These are phyloP conservation scores for Phrynocephalus forsythii DNA, from an alignment of 2,797 vertebrate genomes.

Conservation along the genomic window DNA sequence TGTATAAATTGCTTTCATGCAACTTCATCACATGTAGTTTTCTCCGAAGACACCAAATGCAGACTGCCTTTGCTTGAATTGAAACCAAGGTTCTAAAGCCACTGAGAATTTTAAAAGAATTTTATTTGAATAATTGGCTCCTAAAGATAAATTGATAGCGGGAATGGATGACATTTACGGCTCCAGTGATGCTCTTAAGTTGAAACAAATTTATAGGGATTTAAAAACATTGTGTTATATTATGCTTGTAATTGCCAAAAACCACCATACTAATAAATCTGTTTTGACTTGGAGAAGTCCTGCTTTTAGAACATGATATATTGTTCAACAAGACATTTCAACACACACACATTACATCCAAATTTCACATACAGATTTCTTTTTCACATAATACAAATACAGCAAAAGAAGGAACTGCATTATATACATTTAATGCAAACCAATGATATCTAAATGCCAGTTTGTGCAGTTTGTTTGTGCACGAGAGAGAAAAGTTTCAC, in stretches of 20 bases:
- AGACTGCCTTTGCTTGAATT: conserved; percentile 35
- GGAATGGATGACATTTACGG: not conserved
- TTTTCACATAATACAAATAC: conserved; percentile 22
- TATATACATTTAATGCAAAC: not conserved
- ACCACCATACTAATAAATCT: conserved; percentile 16
- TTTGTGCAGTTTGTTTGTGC: not conserved
- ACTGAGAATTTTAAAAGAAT: not conserved
- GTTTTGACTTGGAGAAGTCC: conserved; percentile 35
- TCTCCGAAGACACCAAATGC: conserved; percentile 28
- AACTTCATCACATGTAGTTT: not conserved
- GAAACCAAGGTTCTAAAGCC: not conserved
- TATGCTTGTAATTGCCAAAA: conserved; percentile 18
- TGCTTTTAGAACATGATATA: conserved; percentile 16
- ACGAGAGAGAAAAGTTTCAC: too few species aligned
- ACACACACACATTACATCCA: conserved; percentile 8
- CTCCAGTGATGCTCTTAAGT: not conserved
- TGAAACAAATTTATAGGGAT: conserved; percentile 9
- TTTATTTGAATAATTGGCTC: conserved; percentile 14
- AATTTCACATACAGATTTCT: conserved; percentile 24
- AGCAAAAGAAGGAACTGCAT: not conserved
- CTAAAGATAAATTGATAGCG: not conserved
- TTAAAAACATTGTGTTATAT: conserved; percentile 37
- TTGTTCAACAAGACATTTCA: conserved; percentile 27
- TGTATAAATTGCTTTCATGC: not conserved
- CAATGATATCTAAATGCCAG: not conserved